These are phyloP conservation scores for Bombylius discolor DNA, from an alignment of 2,888 invertebrate species.

Conservation along the genomic window DNA sequence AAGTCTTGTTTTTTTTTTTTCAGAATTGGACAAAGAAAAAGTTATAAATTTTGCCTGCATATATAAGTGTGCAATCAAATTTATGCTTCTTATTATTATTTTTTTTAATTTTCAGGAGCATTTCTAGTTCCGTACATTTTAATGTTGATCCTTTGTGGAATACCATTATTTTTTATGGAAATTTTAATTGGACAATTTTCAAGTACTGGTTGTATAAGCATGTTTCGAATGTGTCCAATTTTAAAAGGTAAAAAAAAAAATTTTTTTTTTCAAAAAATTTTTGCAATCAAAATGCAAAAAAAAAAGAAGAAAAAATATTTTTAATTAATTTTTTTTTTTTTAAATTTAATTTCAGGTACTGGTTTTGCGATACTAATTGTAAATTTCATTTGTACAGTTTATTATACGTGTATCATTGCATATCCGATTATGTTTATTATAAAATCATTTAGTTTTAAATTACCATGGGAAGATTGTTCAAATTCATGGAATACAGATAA, in stretches of 20 bases:
- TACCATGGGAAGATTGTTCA: slow-evolving; percentile 68
- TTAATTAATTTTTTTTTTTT: too few relatives aligned
- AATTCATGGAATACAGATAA: slow-evolving; percentile 71
- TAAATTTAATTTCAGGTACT: slow-evolving; percentile 46
- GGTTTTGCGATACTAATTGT: slow-evolving; percentile 72
- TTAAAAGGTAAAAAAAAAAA: slow-evolving; percentile 56
- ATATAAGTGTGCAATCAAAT: too few relatives aligned
- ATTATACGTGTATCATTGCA: slow-evolving; percentile 74
- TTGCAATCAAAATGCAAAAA: neutral
- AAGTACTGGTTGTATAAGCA: slow-evolving; percentile 65
- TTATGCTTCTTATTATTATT: too few relatives aligned
- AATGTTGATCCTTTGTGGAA: slow-evolving; percentile 68
- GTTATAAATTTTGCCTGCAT: too few relatives aligned
- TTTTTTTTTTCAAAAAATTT: neutral
- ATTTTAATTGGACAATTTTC: slow-evolving; percentile 75
- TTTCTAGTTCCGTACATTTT: slow-evolving; percentile 77
- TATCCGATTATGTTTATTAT: slow-evolving; percentile 66
- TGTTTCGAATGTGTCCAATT: slow-evolving; percentile 68
- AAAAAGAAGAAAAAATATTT: too few relatives aligned
- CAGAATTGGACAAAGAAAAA: too few relatives aligned
- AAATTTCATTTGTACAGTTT: slow-evolving; percentile 66
- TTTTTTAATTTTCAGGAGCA: slow-evolving; percentile 37
- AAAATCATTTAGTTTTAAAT: slow-evolving; percentile 48
- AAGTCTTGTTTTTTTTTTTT: too few relatives aligned
- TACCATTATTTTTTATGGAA: slow-evolving; percentile 81